Conservation (phyloP, 1,140 invertebrate species). For the Eupristina koningsbergeri region DNA sequence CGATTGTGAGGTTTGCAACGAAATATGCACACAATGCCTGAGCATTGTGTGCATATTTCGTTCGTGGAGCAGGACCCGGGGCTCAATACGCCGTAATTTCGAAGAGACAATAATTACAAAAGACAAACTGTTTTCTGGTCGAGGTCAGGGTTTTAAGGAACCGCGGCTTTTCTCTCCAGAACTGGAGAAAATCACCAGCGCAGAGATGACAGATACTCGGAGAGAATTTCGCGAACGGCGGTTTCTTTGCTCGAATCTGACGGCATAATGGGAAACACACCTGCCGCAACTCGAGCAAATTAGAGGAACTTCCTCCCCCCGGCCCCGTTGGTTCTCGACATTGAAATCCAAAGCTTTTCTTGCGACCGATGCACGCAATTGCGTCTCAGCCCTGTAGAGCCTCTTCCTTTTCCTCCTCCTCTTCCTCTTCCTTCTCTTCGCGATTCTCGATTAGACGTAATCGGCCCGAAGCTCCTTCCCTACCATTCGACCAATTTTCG, state of each 20-base stretch:
- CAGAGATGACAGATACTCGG: conserved; percentile 37
- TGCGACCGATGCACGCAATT: background rate
- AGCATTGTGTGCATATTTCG: no score
- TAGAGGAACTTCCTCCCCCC: conserved; percentile 12
- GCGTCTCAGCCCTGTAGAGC: background rate
- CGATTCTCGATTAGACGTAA: conserved; percentile 1
- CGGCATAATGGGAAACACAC: conserved; percentile 42
- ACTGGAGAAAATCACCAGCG: background rate
- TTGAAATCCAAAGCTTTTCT: conserved; percentile 13
- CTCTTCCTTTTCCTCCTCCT: no score
- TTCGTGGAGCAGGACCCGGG: background rate
- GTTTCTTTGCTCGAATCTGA: conserved; percentile 9
- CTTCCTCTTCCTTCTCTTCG: background rate
- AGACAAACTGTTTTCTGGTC: conserved; percentile 15
- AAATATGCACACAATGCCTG: background rate
- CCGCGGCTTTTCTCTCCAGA: no score
- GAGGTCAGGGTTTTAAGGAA: no score
- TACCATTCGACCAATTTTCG: background rate
- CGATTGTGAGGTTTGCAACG: background rate
- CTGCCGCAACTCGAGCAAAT: conserved; percentile 37
- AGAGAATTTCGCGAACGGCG: conserved; percentile 3
- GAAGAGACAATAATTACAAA: background rate
- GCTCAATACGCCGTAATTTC: conserved; percentile 5
- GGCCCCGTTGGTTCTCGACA: background rate
- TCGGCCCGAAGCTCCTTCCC: background rate